Conservation (phyloP, 2,113 vertebrate genomes). For the Sinocyclocheilus anshuiensis region DNA sequence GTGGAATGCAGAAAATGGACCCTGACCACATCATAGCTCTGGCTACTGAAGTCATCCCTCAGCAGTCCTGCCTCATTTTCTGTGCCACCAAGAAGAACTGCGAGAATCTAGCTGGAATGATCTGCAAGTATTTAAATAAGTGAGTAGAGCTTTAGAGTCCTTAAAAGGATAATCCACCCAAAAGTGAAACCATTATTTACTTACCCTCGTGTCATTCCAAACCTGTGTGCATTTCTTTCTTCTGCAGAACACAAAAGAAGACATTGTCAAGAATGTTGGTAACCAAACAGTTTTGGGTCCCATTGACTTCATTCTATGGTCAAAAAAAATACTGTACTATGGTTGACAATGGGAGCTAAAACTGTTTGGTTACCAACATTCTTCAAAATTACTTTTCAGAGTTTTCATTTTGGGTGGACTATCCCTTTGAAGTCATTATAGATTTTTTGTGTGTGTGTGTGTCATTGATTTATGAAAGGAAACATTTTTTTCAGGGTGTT, state of each 20-base stretch:
- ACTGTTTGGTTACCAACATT: too few species aligned
- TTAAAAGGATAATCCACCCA: neutral
- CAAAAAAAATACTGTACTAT: too few species aligned
- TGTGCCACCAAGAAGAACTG: slow-evolving; percentile 98
- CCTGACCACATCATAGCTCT: slow-evolving; percentile 92
- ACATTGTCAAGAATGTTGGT: too few species aligned
- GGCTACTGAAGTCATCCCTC: slow-evolving; percentile 93
- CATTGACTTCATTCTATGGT: too few species aligned
- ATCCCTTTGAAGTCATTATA: neutral
- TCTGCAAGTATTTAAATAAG: slow-evolving; percentile 91
- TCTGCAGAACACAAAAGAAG: too few species aligned
- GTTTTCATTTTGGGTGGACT: neutral
- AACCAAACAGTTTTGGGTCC: too few species aligned
- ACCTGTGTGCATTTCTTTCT: too few species aligned
- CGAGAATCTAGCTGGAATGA: slow-evolving; percentile 94
- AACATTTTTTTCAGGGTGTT: slow-evolving; percentile 73
- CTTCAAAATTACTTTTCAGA: neutral
- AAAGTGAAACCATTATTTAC: neutral
- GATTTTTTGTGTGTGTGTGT: neutral
- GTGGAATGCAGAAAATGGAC: slow-evolving; percentile 85
- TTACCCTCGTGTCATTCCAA: neutral
- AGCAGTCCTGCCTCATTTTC: slow-evolving; percentile 92
- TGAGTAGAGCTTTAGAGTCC: slow-evolving; percentile 69
- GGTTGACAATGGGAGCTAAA: too few species aligned
- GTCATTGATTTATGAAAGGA: neutral